Evolutionary conservation across 1,140 invertebrate species (phyloP).

Genomic region (Drosophila erecta): DNA sequence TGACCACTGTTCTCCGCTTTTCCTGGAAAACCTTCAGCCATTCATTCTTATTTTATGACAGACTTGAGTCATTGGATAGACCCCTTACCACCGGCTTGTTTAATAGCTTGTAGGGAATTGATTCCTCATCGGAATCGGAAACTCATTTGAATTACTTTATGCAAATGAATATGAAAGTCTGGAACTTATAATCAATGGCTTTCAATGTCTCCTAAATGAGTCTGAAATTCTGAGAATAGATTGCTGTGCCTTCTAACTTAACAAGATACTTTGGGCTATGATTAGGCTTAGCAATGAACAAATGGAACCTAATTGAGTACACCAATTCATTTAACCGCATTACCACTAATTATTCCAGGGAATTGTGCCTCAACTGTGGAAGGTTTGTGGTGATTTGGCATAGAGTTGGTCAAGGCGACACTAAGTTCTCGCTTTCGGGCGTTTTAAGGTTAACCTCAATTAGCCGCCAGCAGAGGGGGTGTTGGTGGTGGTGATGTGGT

Average conservation of each 20-base stretch:
- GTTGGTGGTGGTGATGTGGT: not conserved
- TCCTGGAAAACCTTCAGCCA: slow-evolving; percentile 4
- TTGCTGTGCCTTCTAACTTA: not conserved
- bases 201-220: not conserved
- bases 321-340: slow-evolving; percentile 16
- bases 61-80: slow-evolving; percentile 1
- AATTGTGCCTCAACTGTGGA: slow-evolving; percentile 10
- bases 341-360: slow-evolving; percentile 47
- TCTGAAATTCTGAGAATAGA: not conserved
- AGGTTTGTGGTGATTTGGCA: not conserved
- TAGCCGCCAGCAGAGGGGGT: slow-evolving; percentile 14
- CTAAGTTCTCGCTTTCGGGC: slow-evolving; percentile 33
- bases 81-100: slow-evolving; percentile 3
- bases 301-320: slow-evolving; percentile 1
- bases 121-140: slow-evolving; percentile 6
- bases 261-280: not conserved
- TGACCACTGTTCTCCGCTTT: slow-evolving; percentile 23
- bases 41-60: not conserved
- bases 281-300: not conserved
- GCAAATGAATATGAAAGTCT: not conserved
- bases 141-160: not conserved
- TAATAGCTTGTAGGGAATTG: slow-evolving; percentile 3
- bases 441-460: slow-evolving; percentile 59
- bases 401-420: slow-evolving; percentile 29
- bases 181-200: not conserved